Evolutionary conservation across 1,140 invertebrate genomes (phyloP), one percentile per base, ranked within the genome.

Genomic region (Monomorium pharaonis): DNA sequence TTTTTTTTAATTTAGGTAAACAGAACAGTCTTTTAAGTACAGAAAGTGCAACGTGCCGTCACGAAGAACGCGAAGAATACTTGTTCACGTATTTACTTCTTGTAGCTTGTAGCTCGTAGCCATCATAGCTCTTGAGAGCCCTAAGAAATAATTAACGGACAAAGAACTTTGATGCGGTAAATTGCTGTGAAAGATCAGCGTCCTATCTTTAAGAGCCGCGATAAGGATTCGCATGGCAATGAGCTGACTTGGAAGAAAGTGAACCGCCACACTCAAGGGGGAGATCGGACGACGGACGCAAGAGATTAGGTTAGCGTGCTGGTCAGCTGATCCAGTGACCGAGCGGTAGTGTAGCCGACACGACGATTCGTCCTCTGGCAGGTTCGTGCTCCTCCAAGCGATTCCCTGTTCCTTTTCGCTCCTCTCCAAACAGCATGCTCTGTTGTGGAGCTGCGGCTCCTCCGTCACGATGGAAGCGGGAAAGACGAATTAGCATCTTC

Each of bases 351-450:
- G 30, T 9, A 9, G 18, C 24, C 27, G 51, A 58, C 12, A 24
- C 42, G 9, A n/a, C 54, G 37, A 30, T 24, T 60, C 12, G 9
- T 18, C n/a, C n/a, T 18, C n/a, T 33, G 37, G 63, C 58, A 75
- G 88, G 74, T 88, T 85, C 14, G 87, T 65, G 49, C 33, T 33
- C 37, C 77, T 88, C 63, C 16, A 18, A 44, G 3, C 47, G n/a
- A n/a, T n/a, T n/a, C n/a, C n/a, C 47, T 37, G 30, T n/a, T 54
- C 14, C 49, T 56, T 42, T 6, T 56, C 54, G 18, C 18, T 78
- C 2, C 1, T 44, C 10, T 7, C 0, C 9, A 54, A 56, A 30
- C 10, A 14, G 21, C 44, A 21, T 72, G 0, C 14, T 30, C 16
- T 4, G 7, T 24, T 10, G 4, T 21, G 16, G 24, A 9, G 14